Conservation (phyloP, 2,888 invertebrate genomes). For the Atherix ibis region DNA sequence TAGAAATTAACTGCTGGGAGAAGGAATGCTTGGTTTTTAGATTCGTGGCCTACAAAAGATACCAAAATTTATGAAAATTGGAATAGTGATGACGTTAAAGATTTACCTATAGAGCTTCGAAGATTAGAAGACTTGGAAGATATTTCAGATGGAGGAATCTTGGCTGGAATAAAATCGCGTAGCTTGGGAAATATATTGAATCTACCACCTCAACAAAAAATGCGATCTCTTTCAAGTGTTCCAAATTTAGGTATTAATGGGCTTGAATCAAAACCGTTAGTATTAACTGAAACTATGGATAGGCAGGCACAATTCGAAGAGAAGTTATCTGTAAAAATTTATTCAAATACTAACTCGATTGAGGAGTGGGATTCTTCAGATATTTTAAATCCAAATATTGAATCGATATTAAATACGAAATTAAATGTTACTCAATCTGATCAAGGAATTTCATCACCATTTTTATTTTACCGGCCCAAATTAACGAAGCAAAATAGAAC, state of each 20-base stretch:
- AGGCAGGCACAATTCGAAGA: slow-evolving; percentile 11
- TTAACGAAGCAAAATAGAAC: slow-evolving; percentile 78
- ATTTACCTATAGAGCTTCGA: slow-evolving; percentile 76
- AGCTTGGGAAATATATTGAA: slow-evolving; percentile 72
- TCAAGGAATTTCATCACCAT: background rate
- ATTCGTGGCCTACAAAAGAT: slow-evolving; percentile 53
- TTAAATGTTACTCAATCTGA: background rate
- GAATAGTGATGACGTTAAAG: slow-evolving; percentile 48
- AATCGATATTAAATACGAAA: background rate
- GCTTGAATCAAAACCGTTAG: slow-evolving; percentile 12
- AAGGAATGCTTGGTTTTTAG: slow-evolving; percentile 60
- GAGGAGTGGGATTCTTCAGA: background rate
- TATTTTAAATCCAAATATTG: too few relatives aligned
- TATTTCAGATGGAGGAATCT: slow-evolving; percentile 40
- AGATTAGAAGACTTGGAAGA: slow-evolving; percentile 53
- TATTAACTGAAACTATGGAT: slow-evolving; percentile 17
- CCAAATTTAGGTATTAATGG: slow-evolving; percentile 42
- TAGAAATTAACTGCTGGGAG: slow-evolving; percentile 64
- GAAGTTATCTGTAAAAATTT: background rate
- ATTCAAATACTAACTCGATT: background rate
- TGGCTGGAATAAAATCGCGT: slow-evolving; percentile 57
- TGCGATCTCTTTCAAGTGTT: slow-evolving; percentile 59
- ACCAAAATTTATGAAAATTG: slow-evolving; percentile 41
- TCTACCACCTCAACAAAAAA: slow-evolving; percentile 51
- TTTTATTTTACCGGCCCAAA: slow-evolving; percentile 37